Evolutionary conservation across 2,113 vertebrate species (phyloP), one percentile per base, ranked within the genome.

Genomic region (Carassius carassius): DNA sequence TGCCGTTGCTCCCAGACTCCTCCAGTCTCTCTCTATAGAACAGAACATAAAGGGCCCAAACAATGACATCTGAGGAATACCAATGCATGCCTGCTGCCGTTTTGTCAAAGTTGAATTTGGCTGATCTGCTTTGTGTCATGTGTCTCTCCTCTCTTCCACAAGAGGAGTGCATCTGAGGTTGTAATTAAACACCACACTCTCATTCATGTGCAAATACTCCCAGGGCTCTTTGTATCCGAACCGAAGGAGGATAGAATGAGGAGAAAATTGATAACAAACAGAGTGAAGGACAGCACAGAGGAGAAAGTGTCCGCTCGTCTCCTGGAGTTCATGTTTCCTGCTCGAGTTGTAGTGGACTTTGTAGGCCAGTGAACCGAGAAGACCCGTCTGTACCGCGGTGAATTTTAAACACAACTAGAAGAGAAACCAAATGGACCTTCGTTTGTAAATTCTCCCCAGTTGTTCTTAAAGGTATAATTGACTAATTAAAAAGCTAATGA

Each of bases 101-200:
- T 82, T 81, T 82, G 72, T 82, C 70, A 41, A 74, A 86, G 23
- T 81, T 56, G 76, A 47, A 86, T 86, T 86, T 76, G 60, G 69
- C 60, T 63, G 78, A 86, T 86, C 56, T 85, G 54, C 72, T 60
- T 79, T 81, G 70, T 84, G 60, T 56, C 74, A 12, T 63, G 60
- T 49, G 41, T 23, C 81, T 51, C 58, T 73, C 69, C 23, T 62
- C 82, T 73, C 69, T 23, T 74, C 56, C 56, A 41, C 67, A 3
- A 41, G 69, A 56, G 60, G 58, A 76, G 73, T 51, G 58, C 23
- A 51, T 84, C 60, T 65, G 17, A 51, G 47, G n/a, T 77, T 25
- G 41, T 84, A 84, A 84, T 84, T 84, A 84, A 84, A 84, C 72
- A 65, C 58, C 35, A 14, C 72, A 19, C 1, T 7, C 58, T 77